These are phyloP conservation scores for Colossoma macropomum DNA, from an alignment of 2,113 vertebrate species.

Conservation along the genomic window DNA sequence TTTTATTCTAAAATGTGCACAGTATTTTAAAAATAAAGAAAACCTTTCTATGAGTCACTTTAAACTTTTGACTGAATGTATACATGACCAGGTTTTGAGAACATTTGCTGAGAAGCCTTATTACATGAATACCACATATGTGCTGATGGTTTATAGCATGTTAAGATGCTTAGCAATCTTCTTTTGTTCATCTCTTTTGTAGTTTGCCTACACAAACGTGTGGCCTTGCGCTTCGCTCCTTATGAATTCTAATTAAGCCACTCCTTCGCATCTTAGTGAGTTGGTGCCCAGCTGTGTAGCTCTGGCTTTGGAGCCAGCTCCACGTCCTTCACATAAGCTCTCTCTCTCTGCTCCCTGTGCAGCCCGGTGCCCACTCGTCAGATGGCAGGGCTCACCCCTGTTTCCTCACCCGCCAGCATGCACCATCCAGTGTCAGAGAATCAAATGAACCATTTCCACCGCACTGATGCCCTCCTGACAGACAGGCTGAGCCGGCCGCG, in stretches of 20 bases:
- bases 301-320: constrained; percentile 58
- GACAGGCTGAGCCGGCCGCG: constrained; percentile 70
- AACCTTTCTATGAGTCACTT: too few relatives aligned
- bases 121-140: neutral
- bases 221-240: constrained; percentile 43
- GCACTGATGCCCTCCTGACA: constrained; percentile 80
- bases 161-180: neutral
- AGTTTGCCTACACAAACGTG: constrained; percentile 34
- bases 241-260: constrained; percentile 61
- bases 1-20: too few relatives aligned
- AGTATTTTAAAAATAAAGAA: too few relatives aligned
- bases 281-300: constrained; percentile 73
- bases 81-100: neutral
- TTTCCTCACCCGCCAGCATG: constrained; percentile 73
- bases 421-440: constrained; percentile 75
- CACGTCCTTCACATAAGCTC: constrained; percentile 72
- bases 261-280: constrained; percentile 60
- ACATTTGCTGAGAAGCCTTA: neutral
- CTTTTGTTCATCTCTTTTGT: constrained; percentile 44
- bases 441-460: constrained; percentile 77
- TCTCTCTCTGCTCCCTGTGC: constrained; percentile 45
- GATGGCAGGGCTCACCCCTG: constrained; percentile 74
- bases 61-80: neutral
- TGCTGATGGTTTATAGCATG: neutral
- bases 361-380: constrained; percentile 75